Percentiles rank a stretch among this genome's conserved stretches.
Conservation (phyloP, 2,888 invertebrate species). For the Hirtodrosophila duncani region DNA sequence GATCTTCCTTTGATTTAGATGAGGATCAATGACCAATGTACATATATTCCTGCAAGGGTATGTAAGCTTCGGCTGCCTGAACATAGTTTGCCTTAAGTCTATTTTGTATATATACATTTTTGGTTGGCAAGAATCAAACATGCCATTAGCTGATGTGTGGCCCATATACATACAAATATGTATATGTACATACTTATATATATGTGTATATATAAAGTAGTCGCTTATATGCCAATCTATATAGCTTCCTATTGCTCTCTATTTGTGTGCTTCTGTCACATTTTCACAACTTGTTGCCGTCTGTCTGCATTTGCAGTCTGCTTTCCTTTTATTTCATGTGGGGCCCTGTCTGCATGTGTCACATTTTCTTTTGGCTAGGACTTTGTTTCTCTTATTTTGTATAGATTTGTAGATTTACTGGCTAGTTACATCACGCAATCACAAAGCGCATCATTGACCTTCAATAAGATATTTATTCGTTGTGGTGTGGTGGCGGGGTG, state of each 20-base stretch:
- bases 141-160: not conserved
- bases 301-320: not conserved
- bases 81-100: too few relatives aligned
- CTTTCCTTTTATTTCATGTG: conserved; percentile 5
- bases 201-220: conserved; percentile 1
- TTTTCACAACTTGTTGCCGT: conserved; percentile 59
- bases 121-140: too few relatives aligned
- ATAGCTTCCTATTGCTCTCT: conserved; percentile 14
- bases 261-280: conserved; percentile 11
- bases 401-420: conserved; percentile 18
- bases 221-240: not conserved
- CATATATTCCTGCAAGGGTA: too few relatives aligned
- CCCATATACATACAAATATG: too few relatives aligned
- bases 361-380: conserved; percentile 33
- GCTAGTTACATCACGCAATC: conserved; percentile 4
- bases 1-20: too few relatives aligned
- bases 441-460: conserved; percentile 31
- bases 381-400: too few relatives aligned
- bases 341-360: conserved; percentile 40
- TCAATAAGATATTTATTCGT: too few relatives aligned
- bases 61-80: too few relatives aligned
- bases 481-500: too few relatives aligned
- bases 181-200: too few relatives aligned
- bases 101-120: too few relatives aligned
- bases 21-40: too few relatives aligned